A percentile compares a stretch with the other conserved stretches of the same genome.
phyloP scores from a whole-genome alignment of 2,113 vertebrate genomes.

The Carettochelys insculpta region DNA sequence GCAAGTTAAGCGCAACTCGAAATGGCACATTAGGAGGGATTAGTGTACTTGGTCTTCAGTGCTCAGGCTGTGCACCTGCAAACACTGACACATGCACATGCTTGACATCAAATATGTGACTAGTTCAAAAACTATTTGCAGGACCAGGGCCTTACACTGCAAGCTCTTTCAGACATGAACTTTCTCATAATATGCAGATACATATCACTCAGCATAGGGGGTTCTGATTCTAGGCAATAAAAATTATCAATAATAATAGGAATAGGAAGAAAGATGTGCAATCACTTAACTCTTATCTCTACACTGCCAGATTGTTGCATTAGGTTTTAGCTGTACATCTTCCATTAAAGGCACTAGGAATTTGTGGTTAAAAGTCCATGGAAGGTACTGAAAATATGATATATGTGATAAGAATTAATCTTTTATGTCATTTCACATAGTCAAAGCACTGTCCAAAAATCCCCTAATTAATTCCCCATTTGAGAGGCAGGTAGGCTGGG shows the following conservation, averaged over 20 bases:
- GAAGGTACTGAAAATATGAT: accelerated
- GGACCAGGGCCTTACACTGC: neutral
- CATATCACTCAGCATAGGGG: neutral
- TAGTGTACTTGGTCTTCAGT: neutral
- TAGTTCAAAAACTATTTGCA: neutral
- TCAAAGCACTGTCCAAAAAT: neutral
- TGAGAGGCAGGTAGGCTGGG: neutral
- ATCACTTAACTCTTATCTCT: neutral
- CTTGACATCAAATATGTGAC: neutral
- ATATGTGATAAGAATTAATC: neutral
- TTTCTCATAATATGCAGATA: neutral
- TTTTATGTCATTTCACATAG: neutral
- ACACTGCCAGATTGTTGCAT: neutral
- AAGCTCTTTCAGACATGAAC: neutral
- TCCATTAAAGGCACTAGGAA: neutral
- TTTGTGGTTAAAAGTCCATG: neutral
- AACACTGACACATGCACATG: neutral
- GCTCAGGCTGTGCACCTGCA: too few relatives aligned
- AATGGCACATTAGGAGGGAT: too few relatives aligned
- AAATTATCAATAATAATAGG: neutral
- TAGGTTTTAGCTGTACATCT: neutral
- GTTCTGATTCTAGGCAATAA: neutral
- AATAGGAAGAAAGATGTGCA: neutral
- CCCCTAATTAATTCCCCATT: neutral
- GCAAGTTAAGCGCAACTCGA: too few relatives aligned